Conservation (phyloP, 2,888 invertebrate species). For the Rhyacophila evoluta region DNA sequence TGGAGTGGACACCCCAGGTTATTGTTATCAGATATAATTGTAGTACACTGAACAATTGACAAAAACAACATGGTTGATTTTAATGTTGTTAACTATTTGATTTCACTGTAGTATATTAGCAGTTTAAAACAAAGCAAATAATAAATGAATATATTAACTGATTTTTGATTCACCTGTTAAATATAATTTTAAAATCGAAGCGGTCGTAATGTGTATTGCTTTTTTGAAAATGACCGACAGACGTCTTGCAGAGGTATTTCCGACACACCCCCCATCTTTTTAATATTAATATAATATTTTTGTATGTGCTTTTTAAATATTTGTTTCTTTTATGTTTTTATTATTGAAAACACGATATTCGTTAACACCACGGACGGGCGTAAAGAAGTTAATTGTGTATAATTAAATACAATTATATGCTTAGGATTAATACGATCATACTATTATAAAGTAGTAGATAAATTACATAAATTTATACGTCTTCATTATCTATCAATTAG, state of each 20-base stretch:
- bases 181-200: too few relatives aligned
- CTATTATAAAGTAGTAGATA: neutral
- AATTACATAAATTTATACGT: too few relatives aligned
- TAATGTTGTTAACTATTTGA: too few relatives aligned
- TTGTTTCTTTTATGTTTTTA: conserved; percentile 15
- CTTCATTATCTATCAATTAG: neutral
- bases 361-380: neutral
- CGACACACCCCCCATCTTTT: conserved; percentile 19
- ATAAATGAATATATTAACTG: too few relatives aligned
- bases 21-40: too few relatives aligned
- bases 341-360: conserved; percentile 22
- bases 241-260: conserved; percentile 15
- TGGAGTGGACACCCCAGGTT: too few relatives aligned
- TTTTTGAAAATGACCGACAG: conserved; percentile 22
- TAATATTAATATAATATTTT: conserved; percentile 19
- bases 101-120: too few relatives aligned
- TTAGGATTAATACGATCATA: neutral
- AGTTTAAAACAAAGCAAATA: too few relatives aligned
- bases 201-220: neutral
- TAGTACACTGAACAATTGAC: too few relatives aligned
- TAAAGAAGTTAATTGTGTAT: neutral
- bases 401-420: neutral
- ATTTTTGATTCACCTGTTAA: too few relatives aligned
- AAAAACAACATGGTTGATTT: too few relatives aligned
- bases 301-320: neutral